Base-by-base conservation (phyloP, 2,888 invertebrate genomes). In the Diachrysia chrysitis region DNA sequence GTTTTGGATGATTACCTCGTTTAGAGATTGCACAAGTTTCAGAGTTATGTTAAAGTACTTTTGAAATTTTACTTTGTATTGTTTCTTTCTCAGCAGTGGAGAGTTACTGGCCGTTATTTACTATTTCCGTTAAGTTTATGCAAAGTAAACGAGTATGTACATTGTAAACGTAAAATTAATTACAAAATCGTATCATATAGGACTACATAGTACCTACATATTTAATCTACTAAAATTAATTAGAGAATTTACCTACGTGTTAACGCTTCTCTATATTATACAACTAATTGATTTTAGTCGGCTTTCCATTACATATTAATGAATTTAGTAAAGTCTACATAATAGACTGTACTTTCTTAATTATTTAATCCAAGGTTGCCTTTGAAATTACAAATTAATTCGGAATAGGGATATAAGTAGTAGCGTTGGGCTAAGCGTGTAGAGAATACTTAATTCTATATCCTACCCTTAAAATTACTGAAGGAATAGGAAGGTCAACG, bases 1-100 rank as follows among this genome's bases (percentile, higher is more conserved):
- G 54, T 74, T 79, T 69, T 63, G 29, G 35, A 57, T 73, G 73
- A 79, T 76, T 57, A 63, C 63, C 71, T 73, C 73, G 58, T 71
- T 76, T 60, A 63, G 63, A 67, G 65, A 66, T 76, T 63, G 68
- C 54, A 6, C 25, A 68, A 76, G 63, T 75, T 76, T 32, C 7
- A 4, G 64, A 75, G 62, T 64, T 71, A 60, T 48, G 62, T 60
- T 70, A 63, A n/a, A 70, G 71, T 66, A 55, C 48, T 42, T 37
- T 56, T n/a, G 48, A 58, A 54, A 14, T 48, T 61, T 32, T 66
- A 58, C 17, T 54, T 54, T 64, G n/a, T n/a, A n/a, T n/a, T 64
- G 32, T 17, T 57, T 12, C 9, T 17, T 23, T 66, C 25, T 67
- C 46, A 71, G 37, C 9, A 57, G 60, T n/a, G n/a, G n/a, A n/a